Evolutionary conservation across 2,888 invertebrate species (phyloP).

Genomic region (Ligdia adustata): DNA sequence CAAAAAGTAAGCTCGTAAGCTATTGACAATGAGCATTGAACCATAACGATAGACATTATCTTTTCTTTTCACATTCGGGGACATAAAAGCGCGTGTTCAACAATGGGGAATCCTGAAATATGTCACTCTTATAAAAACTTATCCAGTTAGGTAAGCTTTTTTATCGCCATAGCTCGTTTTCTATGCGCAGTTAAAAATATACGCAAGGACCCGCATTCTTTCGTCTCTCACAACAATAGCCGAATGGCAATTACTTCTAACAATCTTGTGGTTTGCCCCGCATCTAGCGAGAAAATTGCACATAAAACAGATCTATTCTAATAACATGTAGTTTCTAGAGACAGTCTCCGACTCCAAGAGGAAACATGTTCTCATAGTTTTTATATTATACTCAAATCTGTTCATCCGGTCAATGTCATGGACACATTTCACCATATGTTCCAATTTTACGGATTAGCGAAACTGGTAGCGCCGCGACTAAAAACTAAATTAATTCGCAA

Average conservation of each 20-base stretch:
- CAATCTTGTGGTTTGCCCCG: slow-evolving; percentile 76
- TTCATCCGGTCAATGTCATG: slow-evolving; percentile 65
- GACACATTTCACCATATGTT: slow-evolving; percentile 59
- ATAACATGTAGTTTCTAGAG: slow-evolving; percentile 51
- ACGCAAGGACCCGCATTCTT: slow-evolving; percentile 68
- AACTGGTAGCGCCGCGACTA: slow-evolving; percentile 61
- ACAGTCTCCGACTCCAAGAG: slow-evolving; percentile 46
- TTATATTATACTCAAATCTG: slow-evolving; percentile 45
- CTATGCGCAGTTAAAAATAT: slow-evolving; percentile 51
- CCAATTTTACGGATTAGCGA: slow-evolving; percentile 47
- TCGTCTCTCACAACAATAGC: slow-evolving; percentile 62
- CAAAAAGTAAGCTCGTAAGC: slow-evolving; percentile 76
- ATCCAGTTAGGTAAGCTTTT: slow-evolving; percentile 57
- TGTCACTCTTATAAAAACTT: slow-evolving; percentile 59
- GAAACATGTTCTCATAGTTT: slow-evolving; percentile 52
- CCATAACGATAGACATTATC: slow-evolving; percentile 72
- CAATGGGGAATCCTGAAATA: slow-evolving; percentile 73
- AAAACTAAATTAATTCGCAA: slow-evolving; percentile 64
- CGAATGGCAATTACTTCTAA: slow-evolving; percentile 74
- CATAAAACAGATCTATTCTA: slow-evolving; percentile 71
- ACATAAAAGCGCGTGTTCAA: slow-evolving; percentile 68
- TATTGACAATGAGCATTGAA: slow-evolving; percentile 76
- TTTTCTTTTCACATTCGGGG: slow-evolving; percentile 70
- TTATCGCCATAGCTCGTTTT: slow-evolving; percentile 45
- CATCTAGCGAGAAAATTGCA: slow-evolving; percentile 72